phyloP scores from a whole-genome alignment of 2,113 vertebrate species.

The Prionailurus bengalensis region DNA sequence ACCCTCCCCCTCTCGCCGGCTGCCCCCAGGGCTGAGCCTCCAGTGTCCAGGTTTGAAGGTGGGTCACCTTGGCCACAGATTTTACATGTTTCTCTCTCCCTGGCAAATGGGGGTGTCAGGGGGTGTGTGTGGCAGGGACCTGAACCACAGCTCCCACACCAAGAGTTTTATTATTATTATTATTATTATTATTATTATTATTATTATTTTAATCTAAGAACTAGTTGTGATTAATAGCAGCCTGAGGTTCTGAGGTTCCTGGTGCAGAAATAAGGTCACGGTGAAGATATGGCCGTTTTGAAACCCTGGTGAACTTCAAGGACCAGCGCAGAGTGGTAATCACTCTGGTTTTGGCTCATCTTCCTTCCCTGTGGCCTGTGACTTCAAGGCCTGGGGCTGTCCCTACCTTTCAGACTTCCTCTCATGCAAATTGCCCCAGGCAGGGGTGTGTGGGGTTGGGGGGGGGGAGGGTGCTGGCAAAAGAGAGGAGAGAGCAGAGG shows the following conservation, averaged over 20 bases:
- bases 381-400: slow-evolving; percentile 87
- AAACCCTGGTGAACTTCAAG: slow-evolving; percentile 86
- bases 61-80: not conserved
- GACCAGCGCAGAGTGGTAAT: slow-evolving; percentile 76
- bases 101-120: not conserved
- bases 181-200: too few species aligned
- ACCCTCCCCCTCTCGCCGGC: rapidly evolving
- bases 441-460: not conserved
- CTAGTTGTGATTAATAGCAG: slow-evolving; percentile 69
- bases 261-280: slow-evolving; percentile 87
- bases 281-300: slow-evolving; percentile 81
- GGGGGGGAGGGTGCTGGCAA: not conserved
- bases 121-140: not conserved
- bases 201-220: not conserved
- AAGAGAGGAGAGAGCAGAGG: slow-evolving; percentile 49
- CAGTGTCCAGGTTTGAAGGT: not conserved
- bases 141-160: not conserved
- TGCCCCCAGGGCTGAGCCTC: not conserved
- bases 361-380: slow-evolving; percentile 85
- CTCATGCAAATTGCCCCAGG: slow-evolving; percentile 86
- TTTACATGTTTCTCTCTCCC: not conserved
- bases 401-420: slow-evolving; percentile 86
- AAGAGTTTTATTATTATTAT: too few species aligned
- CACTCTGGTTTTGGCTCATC: slow-evolving; percentile 86
- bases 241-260: slow-evolving; percentile 73